Evolutionary conservation across 2,113 vertebrate species (phyloP), one percentile per base, ranked within the genome.

Genomic region (Cranoglanis bouderius): DNA sequence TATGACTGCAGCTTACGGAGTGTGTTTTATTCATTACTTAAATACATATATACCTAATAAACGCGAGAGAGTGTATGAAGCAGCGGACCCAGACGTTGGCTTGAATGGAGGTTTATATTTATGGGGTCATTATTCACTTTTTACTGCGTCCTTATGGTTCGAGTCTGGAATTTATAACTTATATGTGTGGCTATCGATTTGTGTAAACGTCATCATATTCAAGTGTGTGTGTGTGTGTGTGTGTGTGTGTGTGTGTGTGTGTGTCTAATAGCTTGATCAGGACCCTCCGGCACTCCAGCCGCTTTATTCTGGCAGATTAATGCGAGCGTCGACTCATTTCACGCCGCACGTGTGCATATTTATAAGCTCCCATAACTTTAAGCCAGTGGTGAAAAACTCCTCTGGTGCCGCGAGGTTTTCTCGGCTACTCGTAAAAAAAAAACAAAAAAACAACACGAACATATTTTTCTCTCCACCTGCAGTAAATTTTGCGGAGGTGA

Each of bases 221-320:
- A 40, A 70, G 70, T 78, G 72, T 82, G 81, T 63, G 84, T 85
- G 75, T 65, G 78, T 49, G 78, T 85, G 90, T 88, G 83, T 82
- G 84, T 72, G 88, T 24, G 78, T 89, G 74, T 72, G 84, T 65
- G 89, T 32, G 65, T 70, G 67, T 38, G 67, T 70, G 70, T 72
- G 70, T 43, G 72, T 43, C 0, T 74, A 75, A 75, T 75, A 21
- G 21, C 70, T 84, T 88, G 92, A 93, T 92, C 85, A 86, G 91
- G 91, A 88, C 93, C 93, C 93, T 93, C 94, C 94, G 94, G 93
- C 94, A 92, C 92, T 87, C 89, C 89, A 92, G 91, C 91, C 88
- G 83, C 89, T 95, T 95, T 94, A 95, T 94, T 93, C 92, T 94
- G 93, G 94, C 95, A 93, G 90, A 94, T 94, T 95, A 94, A 95